phyloP scores from a whole-genome alignment of 2,113 vertebrate species.

The Shinisaurus crocodilurus region DNA sequence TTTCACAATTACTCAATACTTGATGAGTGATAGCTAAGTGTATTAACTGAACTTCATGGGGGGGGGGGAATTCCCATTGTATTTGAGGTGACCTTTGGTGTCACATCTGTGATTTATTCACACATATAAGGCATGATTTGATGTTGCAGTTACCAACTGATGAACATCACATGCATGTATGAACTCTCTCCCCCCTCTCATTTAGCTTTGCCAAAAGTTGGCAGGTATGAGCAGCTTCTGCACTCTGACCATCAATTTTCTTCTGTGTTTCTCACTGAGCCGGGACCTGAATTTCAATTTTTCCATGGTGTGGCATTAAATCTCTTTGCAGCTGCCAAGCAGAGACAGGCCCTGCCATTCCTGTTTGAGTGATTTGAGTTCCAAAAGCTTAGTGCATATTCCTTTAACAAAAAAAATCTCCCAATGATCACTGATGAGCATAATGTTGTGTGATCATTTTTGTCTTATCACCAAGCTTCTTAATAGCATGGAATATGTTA shows the following conservation, averaged over 20 bases:
- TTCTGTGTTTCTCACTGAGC: constrained; percentile 16
- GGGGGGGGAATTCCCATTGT: background rate
- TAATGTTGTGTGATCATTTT: constrained; percentile 16
- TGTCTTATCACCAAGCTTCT: constrained; percentile 14
- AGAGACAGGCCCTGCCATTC: constrained; percentile 17
- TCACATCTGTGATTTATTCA: background rate
- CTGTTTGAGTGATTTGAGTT: constrained; percentile 46
- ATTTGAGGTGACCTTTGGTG: background rate
- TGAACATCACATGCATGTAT: background rate
- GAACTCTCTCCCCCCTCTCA: background rate
- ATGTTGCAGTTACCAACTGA: background rate
- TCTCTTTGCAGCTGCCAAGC: constrained; percentile 45
- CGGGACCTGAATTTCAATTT: constrained; percentile 53
- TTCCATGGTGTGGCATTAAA: constrained; percentile 46
- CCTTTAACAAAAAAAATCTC: constrained; percentile 33
- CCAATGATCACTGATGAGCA: background rate
- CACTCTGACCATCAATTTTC: constrained; percentile 43
- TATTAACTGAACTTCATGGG: background rate
- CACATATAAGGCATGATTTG: background rate
- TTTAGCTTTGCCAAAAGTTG: constrained; percentile 12
- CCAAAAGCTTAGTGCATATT: background rate
- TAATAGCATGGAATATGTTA: constrained; percentile 28
- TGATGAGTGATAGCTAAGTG: background rate
- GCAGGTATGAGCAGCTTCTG: background rate
- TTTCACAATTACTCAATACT: background rate